Conservation (phyloP, 2,888 invertebrate genomes). For the Eupithecia tripunctaria region DNA sequence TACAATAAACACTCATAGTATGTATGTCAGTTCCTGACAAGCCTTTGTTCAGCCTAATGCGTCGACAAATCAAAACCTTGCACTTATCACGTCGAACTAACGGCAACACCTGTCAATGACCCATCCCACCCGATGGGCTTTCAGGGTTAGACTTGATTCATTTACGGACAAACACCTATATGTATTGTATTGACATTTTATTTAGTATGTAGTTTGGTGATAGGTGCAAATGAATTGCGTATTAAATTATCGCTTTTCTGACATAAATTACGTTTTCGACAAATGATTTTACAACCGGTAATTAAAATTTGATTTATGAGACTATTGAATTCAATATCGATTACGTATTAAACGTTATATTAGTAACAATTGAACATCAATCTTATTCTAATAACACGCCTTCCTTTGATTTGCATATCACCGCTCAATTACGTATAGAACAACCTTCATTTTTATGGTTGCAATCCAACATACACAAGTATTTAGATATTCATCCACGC, state of each 20-base stretch:
- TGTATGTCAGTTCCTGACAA: constrained; percentile 44
- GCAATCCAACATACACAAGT: constrained; percentile 39
- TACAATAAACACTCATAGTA: constrained; percentile 5
- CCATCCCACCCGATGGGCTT: constrained; percentile 34
- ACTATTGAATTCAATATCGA: constrained; percentile 21
- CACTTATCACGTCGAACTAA: constrained; percentile 39
- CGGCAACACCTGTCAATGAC: constrained; percentile 39
- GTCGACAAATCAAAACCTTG: constrained; percentile 57
- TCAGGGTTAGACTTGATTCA: constrained; percentile 42
- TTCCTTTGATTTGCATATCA: constrained; percentile 47
- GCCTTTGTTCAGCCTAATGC: constrained; percentile 53
- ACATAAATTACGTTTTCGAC: neutral
- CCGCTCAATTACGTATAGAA: constrained; percentile 41
- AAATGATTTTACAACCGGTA: neutral
- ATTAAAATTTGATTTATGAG: constrained; percentile 9
- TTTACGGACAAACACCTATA: constrained; percentile 15
- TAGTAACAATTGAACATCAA: constrained; percentile 41
- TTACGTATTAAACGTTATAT: constrained; percentile 30
- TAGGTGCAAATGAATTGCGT: neutral
- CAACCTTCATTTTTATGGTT: constrained; percentile 45
- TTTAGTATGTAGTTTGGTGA: neutral
- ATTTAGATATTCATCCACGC: constrained; percentile 50
- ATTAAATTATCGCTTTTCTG: neutral
- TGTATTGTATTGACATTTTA: constrained; percentile 5
- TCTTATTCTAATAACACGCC: constrained; percentile 36